Evolutionary conservation across 1,140 invertebrate species (phyloP).

Genomic region (Akabosia matsudoensis): DNA sequence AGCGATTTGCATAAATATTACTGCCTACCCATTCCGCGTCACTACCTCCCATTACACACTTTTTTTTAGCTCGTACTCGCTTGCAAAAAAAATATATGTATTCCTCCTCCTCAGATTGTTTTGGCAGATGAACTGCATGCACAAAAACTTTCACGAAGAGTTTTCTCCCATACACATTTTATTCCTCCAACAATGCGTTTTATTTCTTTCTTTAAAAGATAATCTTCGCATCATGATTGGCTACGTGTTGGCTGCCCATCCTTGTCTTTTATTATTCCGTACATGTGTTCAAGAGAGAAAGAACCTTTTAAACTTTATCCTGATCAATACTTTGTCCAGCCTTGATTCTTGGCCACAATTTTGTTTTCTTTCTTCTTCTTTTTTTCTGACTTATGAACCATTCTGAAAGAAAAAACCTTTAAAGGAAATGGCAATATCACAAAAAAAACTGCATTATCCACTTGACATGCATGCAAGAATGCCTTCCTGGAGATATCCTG

Average conservation of each 20-base stretch:
- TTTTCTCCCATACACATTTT: background rate
- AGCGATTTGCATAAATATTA: background rate
- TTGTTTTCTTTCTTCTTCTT: slow-evolving; percentile 8
- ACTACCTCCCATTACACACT: no score
- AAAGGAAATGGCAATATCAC: slow-evolving; percentile 9
- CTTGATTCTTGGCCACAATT: no score
- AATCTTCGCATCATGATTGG: background rate
- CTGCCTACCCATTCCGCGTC: background rate
- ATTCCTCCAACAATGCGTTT: background rate
- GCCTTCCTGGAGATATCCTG: no score
- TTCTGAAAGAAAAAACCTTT: background rate
- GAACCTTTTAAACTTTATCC: no score
- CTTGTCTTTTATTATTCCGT: background rate
- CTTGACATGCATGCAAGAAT: no score
- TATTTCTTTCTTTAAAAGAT: background rate
- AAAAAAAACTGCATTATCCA: background rate
- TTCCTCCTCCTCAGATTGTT: no score
- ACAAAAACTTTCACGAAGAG: no score
- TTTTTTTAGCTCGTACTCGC: no score
- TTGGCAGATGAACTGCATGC: no score
- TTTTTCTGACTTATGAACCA: background rate
- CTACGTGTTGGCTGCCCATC: background rate
- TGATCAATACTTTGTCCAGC: no score
- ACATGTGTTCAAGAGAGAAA: background rate
- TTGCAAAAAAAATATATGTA: background rate